phyloP scores from a whole-genome alignment of 2,888 invertebrate genomes.

The Ypsolopha sequella region DNA sequence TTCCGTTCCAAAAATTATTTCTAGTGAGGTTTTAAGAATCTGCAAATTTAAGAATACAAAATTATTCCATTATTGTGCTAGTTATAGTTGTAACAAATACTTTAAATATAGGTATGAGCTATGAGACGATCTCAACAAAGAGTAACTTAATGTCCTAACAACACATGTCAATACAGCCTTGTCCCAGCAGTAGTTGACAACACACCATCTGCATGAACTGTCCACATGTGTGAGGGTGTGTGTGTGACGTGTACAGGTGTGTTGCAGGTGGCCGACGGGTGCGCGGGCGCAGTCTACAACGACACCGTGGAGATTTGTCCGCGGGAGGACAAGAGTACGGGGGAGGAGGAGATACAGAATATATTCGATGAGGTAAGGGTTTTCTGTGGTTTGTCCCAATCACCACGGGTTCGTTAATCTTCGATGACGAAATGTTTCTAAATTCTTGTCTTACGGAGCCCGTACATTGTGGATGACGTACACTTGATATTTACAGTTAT shows the following conservation, averaged over 20 bases:
- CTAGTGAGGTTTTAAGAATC: no score
- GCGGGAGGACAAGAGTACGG: slow-evolving; percentile 5
- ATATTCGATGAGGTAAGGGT: slow-evolving; percentile 37
- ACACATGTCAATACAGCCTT: neutral
- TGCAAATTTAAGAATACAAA: no score
- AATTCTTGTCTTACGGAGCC: no score
- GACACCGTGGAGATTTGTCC: slow-evolving; percentile 24
- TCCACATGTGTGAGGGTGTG: no score
- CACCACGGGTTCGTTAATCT: no score
- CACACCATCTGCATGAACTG: neutral
- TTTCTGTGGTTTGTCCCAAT: no score
- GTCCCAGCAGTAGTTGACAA: neutral
- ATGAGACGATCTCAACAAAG: no score
- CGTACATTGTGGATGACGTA: no score
- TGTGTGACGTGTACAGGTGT: neutral
- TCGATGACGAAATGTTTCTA: no score
- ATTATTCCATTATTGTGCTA: no score
- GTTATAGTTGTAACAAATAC: no score
- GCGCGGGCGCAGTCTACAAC: slow-evolving; percentile 23
- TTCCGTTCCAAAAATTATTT: no score
- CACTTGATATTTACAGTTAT: neutral
- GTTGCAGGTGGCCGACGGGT: slow-evolving; percentile 11
- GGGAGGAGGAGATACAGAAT: slow-evolving; percentile 22
- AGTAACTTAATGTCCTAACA: neutral
- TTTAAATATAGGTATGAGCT: neutral